These are phyloP conservation scores for Brachionus plicatilis DNA, from an alignment of 1,140 invertebrate genomes.

Conservation along the genomic window DNA sequence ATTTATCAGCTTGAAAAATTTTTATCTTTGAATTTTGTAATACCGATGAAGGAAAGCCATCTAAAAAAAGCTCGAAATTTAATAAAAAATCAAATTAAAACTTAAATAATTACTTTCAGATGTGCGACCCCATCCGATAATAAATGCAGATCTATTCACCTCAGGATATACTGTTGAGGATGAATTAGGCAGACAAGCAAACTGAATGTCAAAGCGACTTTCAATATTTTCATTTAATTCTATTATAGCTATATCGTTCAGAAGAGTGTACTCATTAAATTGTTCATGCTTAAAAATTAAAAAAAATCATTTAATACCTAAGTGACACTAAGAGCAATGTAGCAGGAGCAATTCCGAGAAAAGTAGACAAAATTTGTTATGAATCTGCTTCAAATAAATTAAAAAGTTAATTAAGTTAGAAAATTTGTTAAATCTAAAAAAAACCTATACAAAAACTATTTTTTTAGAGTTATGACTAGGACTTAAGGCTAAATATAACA, in stretches of 20 bases:
- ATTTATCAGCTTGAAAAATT: background rate
- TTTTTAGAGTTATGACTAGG: too few relatives aligned
- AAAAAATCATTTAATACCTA: background rate
- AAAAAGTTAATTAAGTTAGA: too few relatives aligned
- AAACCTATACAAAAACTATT: too few relatives aligned
- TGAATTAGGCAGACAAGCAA: constrained; percentile 23
- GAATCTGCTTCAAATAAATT: too few relatives aligned
- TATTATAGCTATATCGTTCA: constrained; percentile 22
- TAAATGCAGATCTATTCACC: background rate
- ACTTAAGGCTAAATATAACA: too few relatives aligned
- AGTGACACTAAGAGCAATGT: too few relatives aligned
- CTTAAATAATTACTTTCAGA: background rate
- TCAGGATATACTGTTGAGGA: background rate
- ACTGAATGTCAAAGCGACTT: background rate
- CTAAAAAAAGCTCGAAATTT: background rate
- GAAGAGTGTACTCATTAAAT: background rate
- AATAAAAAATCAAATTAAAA: background rate
- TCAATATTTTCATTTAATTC: constrained; percentile 7
- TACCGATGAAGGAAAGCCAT: background rate
- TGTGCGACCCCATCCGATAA: constrained; percentile 12
- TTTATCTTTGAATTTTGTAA: constrained; percentile 3
- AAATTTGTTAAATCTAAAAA: too few relatives aligned
- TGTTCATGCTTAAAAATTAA: background rate
- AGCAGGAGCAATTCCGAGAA: too few relatives aligned
- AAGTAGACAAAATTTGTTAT: too few relatives aligned